Conservation (phyloP, 64 coral and sea anemone species). For the Montipora capricornis region DNA sequence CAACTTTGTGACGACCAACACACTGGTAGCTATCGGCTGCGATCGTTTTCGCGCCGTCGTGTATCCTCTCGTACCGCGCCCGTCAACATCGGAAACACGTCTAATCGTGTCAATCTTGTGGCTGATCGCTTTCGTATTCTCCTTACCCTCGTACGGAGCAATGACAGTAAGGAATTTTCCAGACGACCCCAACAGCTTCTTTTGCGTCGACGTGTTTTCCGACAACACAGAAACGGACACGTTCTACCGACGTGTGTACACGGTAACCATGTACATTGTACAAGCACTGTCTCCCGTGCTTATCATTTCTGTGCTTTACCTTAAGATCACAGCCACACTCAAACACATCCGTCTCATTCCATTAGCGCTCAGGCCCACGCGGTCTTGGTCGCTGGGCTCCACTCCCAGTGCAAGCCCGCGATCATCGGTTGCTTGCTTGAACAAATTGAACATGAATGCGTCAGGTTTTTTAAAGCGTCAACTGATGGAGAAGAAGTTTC, state of each 20-base stretch:
- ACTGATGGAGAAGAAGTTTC: constrained; percentile 81
- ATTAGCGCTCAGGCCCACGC: constrained; percentile 14
- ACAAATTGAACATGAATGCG: constrained; percentile 57
- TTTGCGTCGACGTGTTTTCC: constrained; percentile 66
- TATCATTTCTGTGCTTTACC: constrained; percentile 68
- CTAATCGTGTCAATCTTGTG: constrained; percentile 65
- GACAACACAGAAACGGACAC: constrained; percentile 22
- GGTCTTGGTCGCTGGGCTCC: constrained; percentile 15
- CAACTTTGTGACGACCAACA: constrained; percentile 89
- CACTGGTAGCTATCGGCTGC: constrained; percentile 83
- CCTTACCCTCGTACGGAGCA: constrained; percentile 70
- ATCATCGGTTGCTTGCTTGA: constrained; percentile 5
- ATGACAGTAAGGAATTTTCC: constrained; percentile 29
- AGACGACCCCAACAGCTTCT: neutral
- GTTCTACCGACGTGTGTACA: constrained; percentile 55
- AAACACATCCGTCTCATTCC: constrained; percentile 61
- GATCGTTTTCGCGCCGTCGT: constrained; percentile 88
- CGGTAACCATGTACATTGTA: constrained; percentile 71
- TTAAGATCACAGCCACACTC: constrained; percentile 75
- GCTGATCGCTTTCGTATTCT: constrained; percentile 75
- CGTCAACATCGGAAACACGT: constrained; percentile 69
- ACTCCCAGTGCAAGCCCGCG: constrained; percentile 11
- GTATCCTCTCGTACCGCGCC: constrained; percentile 82
- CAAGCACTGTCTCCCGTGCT: constrained; percentile 71
- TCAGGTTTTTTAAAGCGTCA: constrained; percentile 62